Evolutionary conservation across 2,888 invertebrate species (phyloP).

Genomic region (Lamellibrachia satsuma): DNA sequence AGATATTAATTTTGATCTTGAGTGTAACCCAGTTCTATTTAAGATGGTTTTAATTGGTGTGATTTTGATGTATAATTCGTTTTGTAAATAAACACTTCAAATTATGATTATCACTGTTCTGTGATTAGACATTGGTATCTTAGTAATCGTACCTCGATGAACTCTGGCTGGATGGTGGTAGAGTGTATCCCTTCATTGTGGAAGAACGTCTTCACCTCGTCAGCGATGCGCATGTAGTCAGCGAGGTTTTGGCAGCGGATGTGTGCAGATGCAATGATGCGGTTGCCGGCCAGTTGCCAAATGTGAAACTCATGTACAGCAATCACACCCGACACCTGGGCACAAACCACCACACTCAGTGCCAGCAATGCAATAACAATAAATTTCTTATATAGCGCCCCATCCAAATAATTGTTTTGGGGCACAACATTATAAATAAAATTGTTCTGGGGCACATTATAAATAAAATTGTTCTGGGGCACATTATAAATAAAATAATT

Average conservation of each 20-base stretch:
- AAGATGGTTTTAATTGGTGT: too few relatives aligned
- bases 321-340: slow-evolving; percentile 84
- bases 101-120: not conserved
- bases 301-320: slow-evolving; percentile 98
- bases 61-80: too few relatives aligned
- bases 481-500: too few relatives aligned
- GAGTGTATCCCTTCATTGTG: slow-evolving; percentile 99
- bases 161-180: slow-evolving; percentile 98
- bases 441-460: too few relatives aligned
- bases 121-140: not conserved
- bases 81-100: too few relatives aligned
- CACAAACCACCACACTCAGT: not conserved
- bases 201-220: slow-evolving; percentile 95
- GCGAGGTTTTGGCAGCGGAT: slow-evolving; percentile 88
- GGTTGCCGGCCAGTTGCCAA: slow-evolving; percentile 96
- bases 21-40: too few relatives aligned
- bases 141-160: slow-evolving; percentile 74
- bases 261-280: slow-evolving; percentile 96
- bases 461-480: too few relatives aligned
- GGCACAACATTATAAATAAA: too few relatives aligned
- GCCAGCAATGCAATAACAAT: not conserved
- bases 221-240: slow-evolving; percentile 97
- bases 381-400: too few relatives aligned
- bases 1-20: too few relatives aligned
- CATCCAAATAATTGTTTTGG: too few relatives aligned